Percentiles rank a stretch among this genome's conserved stretches.
Evolutionary conservation across 2,113 vertebrate species (phyloP).

Genomic region (Rhinopomastus cyanomelas): DNA sequence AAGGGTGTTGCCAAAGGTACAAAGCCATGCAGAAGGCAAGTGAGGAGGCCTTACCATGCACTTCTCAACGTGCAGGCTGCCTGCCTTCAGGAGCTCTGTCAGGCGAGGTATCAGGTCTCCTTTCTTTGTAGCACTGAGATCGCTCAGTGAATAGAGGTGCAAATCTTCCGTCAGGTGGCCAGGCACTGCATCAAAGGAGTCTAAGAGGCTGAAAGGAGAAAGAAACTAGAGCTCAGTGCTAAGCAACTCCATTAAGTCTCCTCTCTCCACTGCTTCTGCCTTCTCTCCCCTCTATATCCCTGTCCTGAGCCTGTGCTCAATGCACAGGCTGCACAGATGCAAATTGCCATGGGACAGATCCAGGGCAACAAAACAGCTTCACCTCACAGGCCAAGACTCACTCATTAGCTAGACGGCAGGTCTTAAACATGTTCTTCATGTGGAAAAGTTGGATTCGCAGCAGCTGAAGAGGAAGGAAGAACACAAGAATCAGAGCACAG

Average conservation of each 20-base stretch:
- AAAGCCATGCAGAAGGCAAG: background rate
- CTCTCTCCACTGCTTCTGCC: background rate
- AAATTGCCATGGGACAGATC: background rate
- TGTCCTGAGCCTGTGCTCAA: background rate
- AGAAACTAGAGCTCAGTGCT: constrained; percentile 7
- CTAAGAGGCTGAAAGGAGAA: constrained; percentile 79
- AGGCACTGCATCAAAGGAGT: constrained; percentile 87
- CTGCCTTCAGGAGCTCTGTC: constrained; percentile 84
- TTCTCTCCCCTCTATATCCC: background rate
- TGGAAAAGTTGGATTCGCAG: constrained; percentile 90
- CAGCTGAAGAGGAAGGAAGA: constrained; percentile 74
- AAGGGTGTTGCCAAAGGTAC: background rate
- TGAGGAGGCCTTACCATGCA: constrained; percentile 85
- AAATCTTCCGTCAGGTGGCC: constrained; percentile 95
- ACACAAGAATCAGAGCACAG: background rate
- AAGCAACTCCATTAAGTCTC: background rate
- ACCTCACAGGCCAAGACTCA: constrained; percentile 66
- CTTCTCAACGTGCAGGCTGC: constrained; percentile 82
- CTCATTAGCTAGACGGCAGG: constrained; percentile 91
- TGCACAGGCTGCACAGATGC: background rate
- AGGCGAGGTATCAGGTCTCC: constrained; percentile 86
- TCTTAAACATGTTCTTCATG: constrained; percentile 98
- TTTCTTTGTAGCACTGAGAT: constrained; percentile 84
- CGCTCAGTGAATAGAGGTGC: constrained; percentile 90
- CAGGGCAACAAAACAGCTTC: background rate